Evolutionary conservation across 2,888 invertebrate species (phyloP).

Genomic region (Cacoxenus indagator): DNA sequence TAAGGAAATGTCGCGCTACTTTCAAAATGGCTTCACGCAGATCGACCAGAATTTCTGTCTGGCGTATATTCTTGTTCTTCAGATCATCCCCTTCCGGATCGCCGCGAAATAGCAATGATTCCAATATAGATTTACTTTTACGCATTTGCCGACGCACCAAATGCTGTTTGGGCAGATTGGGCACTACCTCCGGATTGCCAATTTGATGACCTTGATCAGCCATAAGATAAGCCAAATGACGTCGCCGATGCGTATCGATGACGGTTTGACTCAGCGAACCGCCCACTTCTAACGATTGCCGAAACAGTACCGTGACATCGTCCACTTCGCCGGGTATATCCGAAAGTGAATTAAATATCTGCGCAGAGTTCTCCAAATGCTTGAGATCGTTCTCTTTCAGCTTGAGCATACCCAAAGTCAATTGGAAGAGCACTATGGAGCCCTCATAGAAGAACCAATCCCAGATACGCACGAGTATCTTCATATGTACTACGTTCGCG

Average conservation of each 20-base stretch:
- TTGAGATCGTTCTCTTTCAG: conserved; percentile 87
- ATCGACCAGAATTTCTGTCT: conserved; percentile 98
- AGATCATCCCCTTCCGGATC: conserved; percentile 80
- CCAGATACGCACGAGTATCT: conserved; percentile 93
- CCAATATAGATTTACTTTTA: conserved; percentile 90
- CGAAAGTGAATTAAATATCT: conserved; percentile 97
- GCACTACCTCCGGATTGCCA: conserved; percentile 88
- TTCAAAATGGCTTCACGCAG: conserved; percentile 95
- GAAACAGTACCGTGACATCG: conserved; percentile 85
- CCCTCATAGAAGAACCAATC: conserved; percentile 98
- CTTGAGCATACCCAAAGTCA: conserved; percentile 94
- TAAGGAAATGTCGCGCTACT: conserved; percentile 93
- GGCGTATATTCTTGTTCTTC: conserved; percentile 96
- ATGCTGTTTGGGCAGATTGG: conserved; percentile 95
- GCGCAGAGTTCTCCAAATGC: conserved; percentile 93
- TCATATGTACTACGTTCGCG: conserved; percentile 96
- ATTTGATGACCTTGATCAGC: conserved; percentile 95
- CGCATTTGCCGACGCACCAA: conserved; percentile 89
- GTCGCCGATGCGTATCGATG: conserved; percentile 86
- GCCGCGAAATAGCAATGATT: conserved; percentile 88
- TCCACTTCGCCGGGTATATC: conserved; percentile 95
- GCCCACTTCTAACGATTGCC: conserved; percentile 81
- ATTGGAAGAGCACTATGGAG: conserved; percentile 92
- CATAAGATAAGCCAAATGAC: conserved; percentile 96
- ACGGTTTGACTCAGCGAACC: conserved; percentile 83